Evolutionary conservation across 2,888 invertebrate genomes (phyloP), one percentile per base, ranked within the genome.

Genomic region (Anoplius nigerrimus): DNA sequence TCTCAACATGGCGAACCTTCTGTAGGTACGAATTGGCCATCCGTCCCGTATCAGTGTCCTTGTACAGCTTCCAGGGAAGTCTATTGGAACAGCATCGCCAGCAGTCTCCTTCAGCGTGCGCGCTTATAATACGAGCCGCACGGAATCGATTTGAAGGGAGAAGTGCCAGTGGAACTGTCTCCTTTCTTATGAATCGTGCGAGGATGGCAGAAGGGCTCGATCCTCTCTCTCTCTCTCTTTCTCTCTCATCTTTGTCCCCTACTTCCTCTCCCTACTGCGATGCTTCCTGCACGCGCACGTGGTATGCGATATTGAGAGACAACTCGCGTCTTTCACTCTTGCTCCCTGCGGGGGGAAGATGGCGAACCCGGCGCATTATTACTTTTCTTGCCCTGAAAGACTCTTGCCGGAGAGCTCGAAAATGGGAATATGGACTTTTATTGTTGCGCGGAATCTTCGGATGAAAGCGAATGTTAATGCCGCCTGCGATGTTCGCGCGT

Each of bases 101-200:
- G 34, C 34, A 11, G 6, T 13, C 11, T 13, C 34, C 34, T 2
- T 34, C 34, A 13, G 11, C 11, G 34, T 34, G 11, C 34, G 11
- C 11, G 34, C 8, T 6, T 34, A 34, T 34, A 34, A 34, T 34
- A 34, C 34, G 34, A 1, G 62, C 54, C 59, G 27, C 55, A 66
- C 20, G 64, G 74, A 72, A 77, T 77, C 74, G 74, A 76, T 77
- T 77, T 77, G 74, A 62, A 53, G 66, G 60, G 56, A 52, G 48
- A 48, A 58, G 62, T 45, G 34, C 42, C 48, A 45, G 62, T 63
- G 48, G 59, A 53, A 20, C 45, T 43, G 45, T 64, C 34, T 46
- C 63, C 54, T 45, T 57, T 68, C 63, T 51, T 60, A 42, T 46
- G 20, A 27, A 34, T 46, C 55, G 58, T 51, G 52, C 58, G 53